Conservation (phyloP, 2,888 invertebrate genomes). For the Mayetiola destructor region DNA sequence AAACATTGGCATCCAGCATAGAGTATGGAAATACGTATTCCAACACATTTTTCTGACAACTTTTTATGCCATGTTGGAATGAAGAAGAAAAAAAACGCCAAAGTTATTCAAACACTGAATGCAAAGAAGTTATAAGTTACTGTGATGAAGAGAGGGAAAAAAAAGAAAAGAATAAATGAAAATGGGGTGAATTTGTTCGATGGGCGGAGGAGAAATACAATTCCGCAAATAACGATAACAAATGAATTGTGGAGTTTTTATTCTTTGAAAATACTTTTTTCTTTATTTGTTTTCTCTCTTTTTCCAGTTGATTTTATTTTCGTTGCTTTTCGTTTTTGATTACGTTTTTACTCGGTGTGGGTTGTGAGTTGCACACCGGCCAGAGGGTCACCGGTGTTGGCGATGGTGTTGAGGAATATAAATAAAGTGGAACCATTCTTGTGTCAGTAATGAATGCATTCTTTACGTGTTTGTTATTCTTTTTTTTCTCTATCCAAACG, state of each 20-base stretch:
- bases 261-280: too few relatives aligned
- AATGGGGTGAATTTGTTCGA: neutral
- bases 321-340: too few relatives aligned
- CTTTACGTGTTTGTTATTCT: neutral
- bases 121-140: too few relatives aligned
- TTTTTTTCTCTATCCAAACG: neutral
- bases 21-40: too few relatives aligned
- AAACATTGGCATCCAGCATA: slow-evolving; percentile 6
- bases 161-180: neutral
- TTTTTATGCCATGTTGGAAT: neutral
- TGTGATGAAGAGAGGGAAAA: neutral
- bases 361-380: too few relatives aligned
- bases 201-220: neutral
- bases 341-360: too few relatives aligned
- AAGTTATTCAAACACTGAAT: too few relatives aligned
- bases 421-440: neutral
- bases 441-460: neutral
- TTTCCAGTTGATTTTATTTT: too few relatives aligned
- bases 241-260: neutral
- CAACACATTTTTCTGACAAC: neutral
- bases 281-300: too few relatives aligned
- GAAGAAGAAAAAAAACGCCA: neutral
- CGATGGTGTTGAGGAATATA: too few relatives aligned
- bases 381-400: too few relatives aligned
- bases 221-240: neutral